phyloP scores from a whole-genome alignment of 2,113 vertebrate genomes.

The Erythrocercus mccallii region DNA sequence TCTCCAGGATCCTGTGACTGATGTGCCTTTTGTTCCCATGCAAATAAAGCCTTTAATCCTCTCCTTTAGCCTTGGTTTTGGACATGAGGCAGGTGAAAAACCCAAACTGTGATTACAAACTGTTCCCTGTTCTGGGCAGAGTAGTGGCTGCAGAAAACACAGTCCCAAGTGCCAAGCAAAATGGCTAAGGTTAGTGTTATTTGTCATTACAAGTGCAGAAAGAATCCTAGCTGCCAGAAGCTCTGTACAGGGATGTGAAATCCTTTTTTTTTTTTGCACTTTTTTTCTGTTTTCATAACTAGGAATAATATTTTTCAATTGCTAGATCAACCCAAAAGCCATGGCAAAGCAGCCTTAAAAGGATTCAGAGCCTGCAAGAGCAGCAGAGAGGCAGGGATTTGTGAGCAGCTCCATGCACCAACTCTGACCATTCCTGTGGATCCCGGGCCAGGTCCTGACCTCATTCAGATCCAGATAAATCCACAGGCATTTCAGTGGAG shows the following conservation, averaged over 20 bases:
- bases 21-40: background rate
- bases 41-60: background rate
- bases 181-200: conserved; percentile 25
- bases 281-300: conserved; percentile 40
- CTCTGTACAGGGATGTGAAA: background rate
- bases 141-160: conserved; percentile 1
- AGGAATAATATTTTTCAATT: conserved; percentile 43
- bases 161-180: conserved; percentile 44
- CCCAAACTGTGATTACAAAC: background rate
- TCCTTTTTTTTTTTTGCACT: background rate
- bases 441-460: conserved; percentile 6
- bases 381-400: background rate
- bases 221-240: conserved; percentile 34
- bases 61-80: background rate
- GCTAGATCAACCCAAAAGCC: background rate
- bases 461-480: conserved; percentile 21
- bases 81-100: background rate
- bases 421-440: background rate
- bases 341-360: background rate
- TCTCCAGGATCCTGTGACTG: background rate
- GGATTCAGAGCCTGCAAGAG: background rate
- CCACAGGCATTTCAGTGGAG: background rate
- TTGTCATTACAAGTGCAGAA: conserved; percentile 50
- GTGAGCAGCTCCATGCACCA: background rate
- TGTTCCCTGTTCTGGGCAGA: background rate